Evolutionary conservation across 2,113 vertebrate species (phyloP).

Genomic region (Boleophthalmus pectinirostris): DNA sequence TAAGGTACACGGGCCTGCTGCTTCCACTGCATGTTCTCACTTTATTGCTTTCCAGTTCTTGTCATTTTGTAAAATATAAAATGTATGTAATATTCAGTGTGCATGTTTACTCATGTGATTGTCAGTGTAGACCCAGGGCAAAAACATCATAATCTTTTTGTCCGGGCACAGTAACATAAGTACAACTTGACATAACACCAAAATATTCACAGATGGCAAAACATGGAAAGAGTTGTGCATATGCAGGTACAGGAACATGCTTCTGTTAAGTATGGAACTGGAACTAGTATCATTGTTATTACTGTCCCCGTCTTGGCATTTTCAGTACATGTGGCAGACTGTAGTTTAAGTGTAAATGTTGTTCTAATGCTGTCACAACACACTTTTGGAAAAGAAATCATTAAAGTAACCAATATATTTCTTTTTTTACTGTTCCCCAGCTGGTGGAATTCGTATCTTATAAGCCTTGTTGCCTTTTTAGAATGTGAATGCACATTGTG

Average conservation of each 20-base stretch:
- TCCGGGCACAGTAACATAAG: slow-evolving; percentile 51
- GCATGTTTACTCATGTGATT: background rate
- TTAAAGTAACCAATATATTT: background rate
- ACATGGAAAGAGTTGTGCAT: too few relatives aligned
- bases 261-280: too few relatives aligned
- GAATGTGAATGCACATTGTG: too few relatives aligned
- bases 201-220: slow-evolving; percentile 44
- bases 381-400: background rate
- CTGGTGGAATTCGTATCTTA: too few relatives aligned
- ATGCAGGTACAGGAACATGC: too few relatives aligned
- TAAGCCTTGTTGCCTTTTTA: too few relatives aligned
- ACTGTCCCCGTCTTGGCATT: too few relatives aligned
- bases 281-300: too few relatives aligned
- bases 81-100: slow-evolving; percentile 14
- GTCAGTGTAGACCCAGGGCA: slow-evolving; percentile 20
- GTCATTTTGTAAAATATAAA: slow-evolving; percentile 16
- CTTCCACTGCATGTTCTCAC: slow-evolving; percentile 2
- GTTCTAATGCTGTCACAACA: slow-evolving; percentile 35
- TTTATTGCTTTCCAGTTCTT: background rate
- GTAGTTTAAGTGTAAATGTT: too few relatives aligned
- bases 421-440: too few relatives aligned
- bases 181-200: slow-evolving; percentile 61
- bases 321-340: too few relatives aligned
- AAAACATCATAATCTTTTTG: slow-evolving; percentile 43
- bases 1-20: background rate